A percentile compares a stretch with the other conserved stretches of the same genome.
These are phyloP conservation scores for Chymomyza costata DNA, from an alignment of 1,140 invertebrate species.

Conservation along the genomic window DNA sequence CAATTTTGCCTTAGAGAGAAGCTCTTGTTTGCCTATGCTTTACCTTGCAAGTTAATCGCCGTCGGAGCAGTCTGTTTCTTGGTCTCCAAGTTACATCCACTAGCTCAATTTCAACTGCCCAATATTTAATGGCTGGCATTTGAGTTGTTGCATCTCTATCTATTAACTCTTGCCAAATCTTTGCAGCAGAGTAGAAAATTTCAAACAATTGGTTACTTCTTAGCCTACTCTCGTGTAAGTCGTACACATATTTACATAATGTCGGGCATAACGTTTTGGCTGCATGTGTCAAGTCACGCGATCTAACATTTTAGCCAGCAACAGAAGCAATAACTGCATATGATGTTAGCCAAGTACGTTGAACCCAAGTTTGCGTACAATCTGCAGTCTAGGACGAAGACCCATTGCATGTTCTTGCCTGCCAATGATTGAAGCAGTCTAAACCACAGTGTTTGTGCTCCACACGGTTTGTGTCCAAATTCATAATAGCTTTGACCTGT, in stretches of 20 bases:
- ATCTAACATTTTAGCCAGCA: constrained; percentile 29
- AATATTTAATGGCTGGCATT: too few relatives aligned
- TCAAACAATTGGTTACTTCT: too few relatives aligned
- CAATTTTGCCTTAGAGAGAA: too few relatives aligned
- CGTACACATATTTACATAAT: constrained; percentile 9
- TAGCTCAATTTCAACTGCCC: too few relatives aligned
- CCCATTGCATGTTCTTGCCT: constrained; percentile 23
- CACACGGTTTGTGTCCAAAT: constrained; percentile 32
- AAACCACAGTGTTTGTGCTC: constrained; percentile 14
- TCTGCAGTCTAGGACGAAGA: constrained; percentile 16
- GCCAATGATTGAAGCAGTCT: constrained; percentile 1
- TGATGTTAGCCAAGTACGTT: constrained; percentile 41
- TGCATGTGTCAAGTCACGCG: constrained; percentile 41
- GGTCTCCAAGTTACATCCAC: too few relatives aligned
- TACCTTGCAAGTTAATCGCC: too few relatives aligned
- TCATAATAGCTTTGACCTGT: constrained; percentile 34
- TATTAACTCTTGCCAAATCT: too few relatives aligned
- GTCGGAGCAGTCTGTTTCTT: too few relatives aligned
- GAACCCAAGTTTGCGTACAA: constrained; percentile 24
- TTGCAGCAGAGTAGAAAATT: too few relatives aligned
- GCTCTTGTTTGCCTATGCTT: too few relatives aligned
- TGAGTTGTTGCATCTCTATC: too few relatives aligned
- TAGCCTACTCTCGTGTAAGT: too few relatives aligned
- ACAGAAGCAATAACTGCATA: constrained; percentile 9
- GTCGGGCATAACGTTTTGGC: constrained; percentile 11